These are phyloP conservation scores for Selene dorsalis DNA, from an alignment of 2,797 vertebrate species.

Conservation along the genomic window DNA sequence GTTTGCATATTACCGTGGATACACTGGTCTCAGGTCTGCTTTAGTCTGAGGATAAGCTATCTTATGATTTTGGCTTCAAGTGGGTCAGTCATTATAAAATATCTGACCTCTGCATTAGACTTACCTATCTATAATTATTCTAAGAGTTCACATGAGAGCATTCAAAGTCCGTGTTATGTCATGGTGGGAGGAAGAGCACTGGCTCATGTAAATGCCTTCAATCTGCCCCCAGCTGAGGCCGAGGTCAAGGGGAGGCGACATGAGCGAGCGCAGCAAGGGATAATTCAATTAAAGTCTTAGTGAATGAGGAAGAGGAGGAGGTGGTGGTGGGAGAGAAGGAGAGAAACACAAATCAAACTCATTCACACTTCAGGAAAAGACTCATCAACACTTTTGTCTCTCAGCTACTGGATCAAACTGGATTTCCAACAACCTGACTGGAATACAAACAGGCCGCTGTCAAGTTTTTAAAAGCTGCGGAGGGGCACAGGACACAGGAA, in stretches of 20 bases:
- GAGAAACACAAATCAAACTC: conserved; percentile 20
- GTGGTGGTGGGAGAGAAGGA: conserved; percentile 7
- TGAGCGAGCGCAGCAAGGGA: conserved; percentile 30
- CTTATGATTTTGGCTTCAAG: too few relatives aligned
- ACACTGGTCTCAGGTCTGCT: too few relatives aligned
- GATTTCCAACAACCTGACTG: conserved; percentile 18
- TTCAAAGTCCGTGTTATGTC: not conserved
- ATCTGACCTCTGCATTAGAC: too few relatives aligned
- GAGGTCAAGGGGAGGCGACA: conserved; percentile 37
- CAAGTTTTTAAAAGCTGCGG: not conserved
- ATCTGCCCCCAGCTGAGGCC: not conserved
- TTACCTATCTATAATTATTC: not conserved
- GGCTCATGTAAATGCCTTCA: not conserved
- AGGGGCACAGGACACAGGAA: conserved; percentile 34
- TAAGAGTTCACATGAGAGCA: not conserved
- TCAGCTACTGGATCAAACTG: conserved; percentile 7
- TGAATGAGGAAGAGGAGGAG: conserved; percentile 19
- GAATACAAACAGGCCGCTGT: not conserved
- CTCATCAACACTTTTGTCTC: conserved; percentile 36
- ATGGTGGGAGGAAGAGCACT: not conserved
- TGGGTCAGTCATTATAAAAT: too few relatives aligned
- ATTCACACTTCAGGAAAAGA: conserved; percentile 36
- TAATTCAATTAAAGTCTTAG: conserved; percentile 74
- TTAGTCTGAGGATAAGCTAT: too few relatives aligned
- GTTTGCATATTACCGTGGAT: too few relatives aligned